Base-by-base conservation (phyloP, 2,888 invertebrate species). In the Octodonta nipae region DNA sequence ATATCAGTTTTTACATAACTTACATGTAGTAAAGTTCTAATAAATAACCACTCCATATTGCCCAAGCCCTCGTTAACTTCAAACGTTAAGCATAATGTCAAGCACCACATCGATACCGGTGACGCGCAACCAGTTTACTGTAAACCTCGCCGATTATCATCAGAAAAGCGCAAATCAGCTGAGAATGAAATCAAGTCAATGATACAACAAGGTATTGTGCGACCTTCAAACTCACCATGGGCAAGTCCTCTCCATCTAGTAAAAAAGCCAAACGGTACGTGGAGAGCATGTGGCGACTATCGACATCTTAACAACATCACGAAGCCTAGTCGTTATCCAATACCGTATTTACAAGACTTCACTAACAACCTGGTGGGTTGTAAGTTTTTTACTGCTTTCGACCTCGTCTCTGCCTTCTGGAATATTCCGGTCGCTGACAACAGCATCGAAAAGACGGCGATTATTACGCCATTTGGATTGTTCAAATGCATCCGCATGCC, bases 201-300 rank as follows among this genome's bases (percentile, higher is more conserved):
- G 26, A 5, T 11, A 10, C 10, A 7, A 26, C 10, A n/a, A 11
- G 26, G 10, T 10, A 7, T 5, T 5, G 5, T 5, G 5, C 10
- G 10, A 5, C 26, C 6, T 7, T 26, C 26, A 26, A 26, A 11
- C 5, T 6, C 6, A 5, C 10, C 6, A 11, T 26, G 26, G 26
- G 26, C 26, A 10, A 10, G 26, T 10, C 26, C 26, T 5, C 10
- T 11, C 5, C 26, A 26, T 10, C 5, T 26, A 10, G 26, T 26
- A 26, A 10, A 26, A 10, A 26, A 26, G 12, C 5, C 5, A 26
- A 5, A 5, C 26, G 26, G 26, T 5, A 26, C 26, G 5, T 26
- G 26, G 26, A 5, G 26, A 26, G 12, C 12, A 5, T 26, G 26
- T 11, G 26, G 26, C 5, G 26, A 26, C 10, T 26, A 26, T 26